Base-by-base conservation (phyloP, 53 echinoderm and acorn worm species). In the Antedon mediterranea region DNA sequence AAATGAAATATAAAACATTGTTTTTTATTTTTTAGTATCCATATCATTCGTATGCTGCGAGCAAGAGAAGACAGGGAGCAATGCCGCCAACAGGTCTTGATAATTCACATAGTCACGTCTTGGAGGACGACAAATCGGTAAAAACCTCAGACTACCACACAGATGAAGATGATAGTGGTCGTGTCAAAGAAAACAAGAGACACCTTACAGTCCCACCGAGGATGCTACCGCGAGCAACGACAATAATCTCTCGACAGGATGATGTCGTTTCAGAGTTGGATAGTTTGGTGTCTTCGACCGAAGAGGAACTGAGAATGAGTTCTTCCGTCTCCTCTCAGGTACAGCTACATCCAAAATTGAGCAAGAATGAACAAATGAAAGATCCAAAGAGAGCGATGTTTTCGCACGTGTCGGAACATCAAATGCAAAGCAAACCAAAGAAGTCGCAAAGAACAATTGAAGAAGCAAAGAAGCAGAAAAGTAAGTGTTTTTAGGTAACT, bases 11-110 rank as follows among this genome's bases (percentile, higher is more conserved):
- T 28, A 72, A 72, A 8, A 5, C 20, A 72, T 7, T 8, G 14
- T 75, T 2, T 11, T 28, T 31, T 32, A 29, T 23, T 28, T 31
- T 32, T 31, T 78, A 92, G 93, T 92, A 89, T 72, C 93, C 93
- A 20, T 92, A 92, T 57, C 88, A 79, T 74, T 88, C 86, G 0
- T 91, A 92, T 79, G 78, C 85, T 5, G 32, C 77, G 57, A 57
- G 57, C 23, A 57, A 57, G 57, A 57, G 57, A 26, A 57, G 57
- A 57, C 23, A 23, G 26, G 20, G 14, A 15, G 57, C 57, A 57
- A 15, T 26, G 23, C 23, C 57, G 11, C 57, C 57, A 18, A 23
- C 57, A 57, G 57, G 14, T 57, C 57, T 57, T 18, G 9, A 57
- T 57, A 8, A 57, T 23, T 57, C 57, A 57, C 57, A 57, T 13